phyloP scores from a whole-genome alignment of 2,888 invertebrate species.

The Ctenicera cuprea region DNA sequence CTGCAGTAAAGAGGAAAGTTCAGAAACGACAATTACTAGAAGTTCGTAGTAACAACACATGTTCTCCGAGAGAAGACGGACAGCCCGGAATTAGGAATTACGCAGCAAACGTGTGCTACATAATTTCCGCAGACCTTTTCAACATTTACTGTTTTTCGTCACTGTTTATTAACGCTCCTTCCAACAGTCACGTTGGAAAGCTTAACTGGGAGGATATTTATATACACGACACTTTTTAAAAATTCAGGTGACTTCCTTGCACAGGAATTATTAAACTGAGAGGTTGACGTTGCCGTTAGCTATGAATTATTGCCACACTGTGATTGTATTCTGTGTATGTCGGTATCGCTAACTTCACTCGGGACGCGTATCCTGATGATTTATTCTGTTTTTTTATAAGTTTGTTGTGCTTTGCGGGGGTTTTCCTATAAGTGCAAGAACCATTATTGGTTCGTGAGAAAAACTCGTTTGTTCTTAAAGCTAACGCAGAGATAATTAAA shows the following conservation, averaged over 20 bases:
- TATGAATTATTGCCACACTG: conserved; percentile 41
- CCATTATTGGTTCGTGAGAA: neutral
- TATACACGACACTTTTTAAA: conserved; percentile 33
- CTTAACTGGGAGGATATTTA: conserved; percentile 3
- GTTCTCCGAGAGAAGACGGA: conserved; percentile 39
- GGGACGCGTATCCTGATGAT: conserved; percentile 31
- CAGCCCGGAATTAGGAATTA: conserved; percentile 34
- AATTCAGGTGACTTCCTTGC: conserved; percentile 35
- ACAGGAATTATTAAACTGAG: conserved; percentile 42
- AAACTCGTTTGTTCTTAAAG: too few relatives aligned
- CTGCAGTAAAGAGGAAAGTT: conserved; percentile 62
- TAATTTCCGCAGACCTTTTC: conserved; percentile 5
- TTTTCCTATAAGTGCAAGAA: neutral
- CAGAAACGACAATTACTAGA: conserved; percentile 54
- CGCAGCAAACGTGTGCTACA: conserved; percentile 23
- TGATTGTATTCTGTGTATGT: conserved; percentile 35
- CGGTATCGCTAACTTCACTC: conserved; percentile 32
- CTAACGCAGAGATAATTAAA: too few relatives aligned
- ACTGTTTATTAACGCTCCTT: neutral
- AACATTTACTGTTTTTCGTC: conserved; percentile 4
- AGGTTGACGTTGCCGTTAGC: conserved; percentile 34
- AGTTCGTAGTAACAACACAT: conserved; percentile 49
- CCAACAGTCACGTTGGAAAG: neutral
- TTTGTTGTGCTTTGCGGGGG: neutral
- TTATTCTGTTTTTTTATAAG: conserved; percentile 24